phyloP scores from a whole-genome alignment of 2,888 invertebrate species.

The Acrobasis repandana region DNA sequence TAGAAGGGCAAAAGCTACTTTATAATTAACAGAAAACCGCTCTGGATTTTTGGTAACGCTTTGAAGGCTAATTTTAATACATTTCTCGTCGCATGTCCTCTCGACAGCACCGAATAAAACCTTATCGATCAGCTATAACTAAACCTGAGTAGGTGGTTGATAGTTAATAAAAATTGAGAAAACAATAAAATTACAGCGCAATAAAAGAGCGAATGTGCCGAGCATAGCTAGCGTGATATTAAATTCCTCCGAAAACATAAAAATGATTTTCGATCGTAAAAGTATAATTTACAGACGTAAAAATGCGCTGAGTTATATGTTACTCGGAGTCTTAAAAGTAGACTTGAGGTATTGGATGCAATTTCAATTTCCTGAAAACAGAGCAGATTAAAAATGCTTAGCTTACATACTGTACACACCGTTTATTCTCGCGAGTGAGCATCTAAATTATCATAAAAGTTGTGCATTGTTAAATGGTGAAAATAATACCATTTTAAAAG shows the following conservation, averaged over 20 bases:
- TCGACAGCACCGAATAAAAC: slow-evolving; percentile 25
- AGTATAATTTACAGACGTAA: slow-evolving; percentile 84
- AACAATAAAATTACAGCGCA: slow-evolving; percentile 83
- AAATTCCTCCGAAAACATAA: slow-evolving; percentile 82
- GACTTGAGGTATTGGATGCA: slow-evolving; percentile 45
- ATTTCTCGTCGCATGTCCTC: neutral
- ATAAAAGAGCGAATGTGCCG: slow-evolving; percentile 79
- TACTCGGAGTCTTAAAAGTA: slow-evolving; percentile 54
- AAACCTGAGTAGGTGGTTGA: slow-evolving; percentile 73
- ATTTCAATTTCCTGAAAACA: slow-evolving; percentile 27
- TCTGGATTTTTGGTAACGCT: too few relatives aligned
- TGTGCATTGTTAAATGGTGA: too few relatives aligned
- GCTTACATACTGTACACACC: neutral
- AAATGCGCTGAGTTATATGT: slow-evolving; percentile 79
- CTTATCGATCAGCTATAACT: slow-evolving; percentile 58
- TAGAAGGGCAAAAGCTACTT: neutral
- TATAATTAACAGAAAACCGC: too few relatives aligned
- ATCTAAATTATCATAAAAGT: neutral
- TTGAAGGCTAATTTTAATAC: too few relatives aligned
- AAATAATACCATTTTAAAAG: too few relatives aligned
- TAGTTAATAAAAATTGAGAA: slow-evolving; percentile 83
- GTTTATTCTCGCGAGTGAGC: neutral
- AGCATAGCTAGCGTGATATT: slow-evolving; percentile 81
- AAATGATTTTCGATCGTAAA: slow-evolving; percentile 84
- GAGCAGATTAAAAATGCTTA: slow-evolving; percentile 19